Base-by-base conservation (phyloP, 2,888 invertebrate genomes). In the Lithosia quadra region DNA sequence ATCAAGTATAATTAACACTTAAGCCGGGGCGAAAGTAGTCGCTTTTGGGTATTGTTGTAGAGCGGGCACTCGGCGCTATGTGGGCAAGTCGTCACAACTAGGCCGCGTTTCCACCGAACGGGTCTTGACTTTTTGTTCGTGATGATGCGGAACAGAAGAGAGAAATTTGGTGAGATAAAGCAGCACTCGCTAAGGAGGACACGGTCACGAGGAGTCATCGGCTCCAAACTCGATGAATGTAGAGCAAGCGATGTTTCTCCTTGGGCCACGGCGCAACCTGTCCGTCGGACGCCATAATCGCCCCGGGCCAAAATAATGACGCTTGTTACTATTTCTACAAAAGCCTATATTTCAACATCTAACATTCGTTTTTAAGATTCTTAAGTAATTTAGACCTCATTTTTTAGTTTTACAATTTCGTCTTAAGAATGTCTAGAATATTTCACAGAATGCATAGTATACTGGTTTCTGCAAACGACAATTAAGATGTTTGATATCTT, bases 201-300 rank as follows among this genome's bases (percentile, higher is more conserved):
- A 91, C 92, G 93, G 93, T 93, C 94, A 93, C 91, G 88, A 92
- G 88, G 90, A 93, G 93, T 93, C 93, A 93, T 92, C 93, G 93
- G 90, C 91, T 93, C 87, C 89, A 83, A 92, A 92, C 90, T 88
- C 84, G 85, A 86, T 81, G 85, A 91, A 94, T 93, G 92, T 93
- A 87, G 94, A 93, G 91, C 93, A 85, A 88, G 86, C 89, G 86
- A 88, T 90, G 90, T 92, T 92, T 92, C 91, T 91, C 88, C 90
- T 90, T 89, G 85, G 88, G 86, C 88, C 81, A 80, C 84, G 77
- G 82, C 80, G 72, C 82, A 88, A 91, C 91, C 90, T 91, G 91
- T 90, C 90, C 85, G 82, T 85, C 74, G 60, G 63, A 80, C 83
- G 84, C 86, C 84, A 80, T 79, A 80, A 84, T 79, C 78, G 88